Conservation (phyloP, 2,888 invertebrate genomes). For the Tuberolachnus salignus region DNA sequence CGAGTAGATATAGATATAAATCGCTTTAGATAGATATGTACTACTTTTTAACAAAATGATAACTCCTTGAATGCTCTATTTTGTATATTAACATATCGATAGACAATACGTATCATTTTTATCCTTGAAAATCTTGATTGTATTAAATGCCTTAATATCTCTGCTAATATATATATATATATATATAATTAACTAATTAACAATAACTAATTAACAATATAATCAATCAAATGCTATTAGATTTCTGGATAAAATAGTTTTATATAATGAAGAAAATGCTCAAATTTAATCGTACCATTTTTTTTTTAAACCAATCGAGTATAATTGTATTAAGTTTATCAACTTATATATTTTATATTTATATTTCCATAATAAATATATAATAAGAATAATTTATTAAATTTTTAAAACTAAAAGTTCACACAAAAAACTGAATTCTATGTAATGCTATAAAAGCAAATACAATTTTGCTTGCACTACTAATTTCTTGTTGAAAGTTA, state of each 20-base stretch:
- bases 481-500: conserved; percentile 28
- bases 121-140: too few relatives aligned
- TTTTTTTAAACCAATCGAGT: conserved; percentile 32
- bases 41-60: too few relatives aligned
- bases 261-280: conserved; percentile 20
- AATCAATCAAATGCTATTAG: conserved; percentile 1
- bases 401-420: conserved; percentile 39
- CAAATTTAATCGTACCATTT: conserved; percentile 38
- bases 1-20: too few relatives aligned
- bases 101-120: too few relatives aligned
- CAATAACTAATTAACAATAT: conserved; percentile 6
- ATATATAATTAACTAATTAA: conserved; percentile 4
- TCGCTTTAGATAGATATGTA: too few relatives aligned
- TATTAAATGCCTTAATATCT: conserved; percentile 15
- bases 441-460: conserved; percentile 40
- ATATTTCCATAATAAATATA: conserved; percentile 37
- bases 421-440: conserved; percentile 40
- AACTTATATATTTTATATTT: conserved; percentile 38
- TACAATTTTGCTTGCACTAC: conserved; percentile 30
- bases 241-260: conserved; percentile 11
- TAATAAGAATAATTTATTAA: conserved; percentile 44
- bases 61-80: too few relatives aligned
- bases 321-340: too few relatives aligned
- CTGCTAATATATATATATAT: conserved; percentile 13
- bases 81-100: too few relatives aligned